Conservation (phyloP, 2,888 invertebrate genomes). For the Parelbella ahira region DNA sequence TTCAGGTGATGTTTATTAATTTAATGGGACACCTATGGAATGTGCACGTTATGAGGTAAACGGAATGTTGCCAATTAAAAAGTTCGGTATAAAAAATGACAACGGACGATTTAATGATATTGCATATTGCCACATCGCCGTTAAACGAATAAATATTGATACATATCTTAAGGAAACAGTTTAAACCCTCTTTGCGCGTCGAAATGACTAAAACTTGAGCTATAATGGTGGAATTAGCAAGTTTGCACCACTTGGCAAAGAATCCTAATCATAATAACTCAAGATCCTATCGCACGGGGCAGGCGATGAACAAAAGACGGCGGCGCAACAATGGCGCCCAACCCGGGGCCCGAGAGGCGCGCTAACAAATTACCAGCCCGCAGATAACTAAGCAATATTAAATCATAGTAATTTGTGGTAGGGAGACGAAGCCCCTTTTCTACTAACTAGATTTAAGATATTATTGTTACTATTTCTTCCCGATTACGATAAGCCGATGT, state of each 20-base stretch:
- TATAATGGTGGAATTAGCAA: slow-evolving; percentile 73
- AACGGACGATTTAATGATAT: too few species aligned
- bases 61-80: too few species aligned
- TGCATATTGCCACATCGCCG: too few species aligned
- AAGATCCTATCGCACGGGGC: slow-evolving; percentile 73
- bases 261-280: slow-evolving; percentile 80
- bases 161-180: slow-evolving; percentile 9
- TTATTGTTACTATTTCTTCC: slow-evolving; percentile 47
- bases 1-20: slow-evolving; percentile 69
- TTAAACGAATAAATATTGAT: slow-evolving; percentile 37
- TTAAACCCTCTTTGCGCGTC: slow-evolving; percentile 8
- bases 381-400: slow-evolving; percentile 81
- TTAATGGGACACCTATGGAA: slow-evolving; percentile 54
- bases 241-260: slow-evolving; percentile 74
- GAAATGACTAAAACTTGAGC: slow-evolving; percentile 57
- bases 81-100: too few species aligned
- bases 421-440: slow-evolving; percentile 65
- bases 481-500: slow-evolving; percentile 39
- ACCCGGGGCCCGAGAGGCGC: slow-evolving; percentile 61
- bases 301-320: slow-evolving; percentile 77
- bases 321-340: slow-evolving; percentile 73
- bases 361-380: slow-evolving; percentile 77
- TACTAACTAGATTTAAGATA: slow-evolving; percentile 47
- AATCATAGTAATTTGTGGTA: slow-evolving; percentile 79
- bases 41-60: slow-evolving; percentile 55